Evolutionary conservation across 2,888 invertebrate species (phyloP).

Genomic region (Julus scanicus): DNA sequence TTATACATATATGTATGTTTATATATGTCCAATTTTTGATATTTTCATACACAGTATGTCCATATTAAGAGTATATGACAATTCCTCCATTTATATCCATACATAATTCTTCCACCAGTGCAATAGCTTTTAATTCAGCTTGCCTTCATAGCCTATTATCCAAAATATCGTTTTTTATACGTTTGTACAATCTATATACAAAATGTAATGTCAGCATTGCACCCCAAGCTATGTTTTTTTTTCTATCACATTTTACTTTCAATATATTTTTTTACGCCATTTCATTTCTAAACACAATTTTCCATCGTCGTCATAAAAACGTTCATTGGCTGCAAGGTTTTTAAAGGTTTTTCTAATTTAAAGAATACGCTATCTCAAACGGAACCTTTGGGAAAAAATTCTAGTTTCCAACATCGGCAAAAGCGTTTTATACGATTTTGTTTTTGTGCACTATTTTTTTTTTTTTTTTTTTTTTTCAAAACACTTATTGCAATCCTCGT

Average conservation of each 20-base stretch:
- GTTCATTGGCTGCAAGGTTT: background rate
- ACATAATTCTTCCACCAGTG: no score
- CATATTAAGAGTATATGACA: no score
- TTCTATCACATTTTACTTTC: no score
- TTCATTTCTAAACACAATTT: background rate
- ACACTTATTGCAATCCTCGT: no score
- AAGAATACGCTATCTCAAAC: background rate
- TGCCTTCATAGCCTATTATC: no score
- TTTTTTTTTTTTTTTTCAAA: no score
- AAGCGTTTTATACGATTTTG: background rate
- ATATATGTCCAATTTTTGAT: no score
- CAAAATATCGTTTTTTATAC: no score
- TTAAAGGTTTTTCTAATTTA: background rate
- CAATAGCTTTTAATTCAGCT: background rate
- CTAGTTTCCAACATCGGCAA: no score
- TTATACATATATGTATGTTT: no score
- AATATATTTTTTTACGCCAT: background rate
- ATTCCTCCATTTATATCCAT: no score
- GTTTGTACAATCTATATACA: background rate
- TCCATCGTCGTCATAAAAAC: background rate
- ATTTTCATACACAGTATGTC: no score
- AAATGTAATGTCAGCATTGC: background rate
- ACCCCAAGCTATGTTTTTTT: background rate
- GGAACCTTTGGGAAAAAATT: background rate
- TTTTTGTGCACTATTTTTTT: background rate